Base-by-base conservation (phyloP, 1,140 invertebrate species). In the Vollenhovia emeryi region DNA sequence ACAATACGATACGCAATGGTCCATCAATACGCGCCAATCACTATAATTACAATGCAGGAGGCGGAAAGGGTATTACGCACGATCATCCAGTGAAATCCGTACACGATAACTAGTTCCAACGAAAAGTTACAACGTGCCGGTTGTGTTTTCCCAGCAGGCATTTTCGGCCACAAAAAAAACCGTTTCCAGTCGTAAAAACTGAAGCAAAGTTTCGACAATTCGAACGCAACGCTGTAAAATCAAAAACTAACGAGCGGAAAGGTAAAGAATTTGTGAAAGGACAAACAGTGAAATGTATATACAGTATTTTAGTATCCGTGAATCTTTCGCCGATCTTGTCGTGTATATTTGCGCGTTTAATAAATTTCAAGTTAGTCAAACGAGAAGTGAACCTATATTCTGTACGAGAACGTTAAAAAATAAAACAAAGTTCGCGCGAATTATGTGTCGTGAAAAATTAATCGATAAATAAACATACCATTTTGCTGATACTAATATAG, bases 21-120 rank as follows among this genome's bases (percentile, higher is more conserved):
- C 66, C 66, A 71, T 82, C 78, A 82, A 82, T 82, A 59, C 78
- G 78, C 68, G 78, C 78, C 78, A 80, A 80, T 80, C 64, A 55
- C 50, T 71, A 45, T 73, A 82, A 82, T 82, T 82, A 57, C 78
- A 73, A 69, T 33, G 59, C 59, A 40, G 59, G 27, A 33, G 27
- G 76, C 60, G 45, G 24, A 52, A 68, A 52, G 62, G 62, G 36
- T 43, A 40, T 79, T 79, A 79, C 62, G 24, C 15, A 24, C 33
- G 75, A 50, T 79, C 45, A 50, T 79, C 60, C 75, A 30, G n/a
- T 50, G 30, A 79, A 79, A 79, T 79, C 59, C 27, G 43, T 13
- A 33, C 9, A 18, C 40, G 40, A 30, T 48, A 48, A 62, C 74
- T 18, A 60, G 18, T 33, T 75, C 15, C 21, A 43, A n/a, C 43